Base-by-base conservation (phyloP, 2,113 vertebrate genomes). In the Rana temporaria region DNA sequence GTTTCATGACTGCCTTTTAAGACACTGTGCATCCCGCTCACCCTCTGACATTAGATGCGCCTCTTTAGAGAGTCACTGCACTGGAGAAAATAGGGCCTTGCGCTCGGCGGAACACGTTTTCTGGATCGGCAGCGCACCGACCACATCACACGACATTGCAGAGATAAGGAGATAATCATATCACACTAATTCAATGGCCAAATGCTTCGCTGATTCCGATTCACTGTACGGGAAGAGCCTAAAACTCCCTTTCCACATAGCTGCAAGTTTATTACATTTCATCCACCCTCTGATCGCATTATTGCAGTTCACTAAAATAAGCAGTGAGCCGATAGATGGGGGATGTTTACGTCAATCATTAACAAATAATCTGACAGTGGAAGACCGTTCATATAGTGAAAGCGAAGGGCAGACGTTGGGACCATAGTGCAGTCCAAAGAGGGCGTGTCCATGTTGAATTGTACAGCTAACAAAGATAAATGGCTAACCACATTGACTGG, bases 201-300 rank as follows among this genome's bases (percentile, higher is more conserved):
- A 89, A 81, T 75, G 68, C 42, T 81, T 4, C 53, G 60, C 7
- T 72, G 30, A 81, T 72, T 85, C 84, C 57, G 76, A 78, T 84
- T 65, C 85, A 83, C 84, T 90, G 74, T 32, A 26, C 78, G 59
- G n/a, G 76, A 84, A 81, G 52, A 55, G 4, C 26, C 78, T 62
- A 59, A 87, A 48, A 17, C 15, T 84, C 79, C 42, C 42, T 64
- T 80, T 52, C 73, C 34, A 17, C 66, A 62, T 79, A 6, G 18
- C 57, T 84, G 79, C 17, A 42, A 76, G 42, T 78, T 53, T 38
- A 77, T 64, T 42, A 1, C n/a, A 0, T 56, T 0, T 62, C 42
- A 80, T 26, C 6, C 67, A 48, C 67, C 69, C 53, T 53, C 1
- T 70, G 64, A 30, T 42, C 4, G 30, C 67, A 65, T 34, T 74